Evolutionary conservation across 2,888 invertebrate species (phyloP).

Genomic region (Mesodorylaimus sp.): DNA sequence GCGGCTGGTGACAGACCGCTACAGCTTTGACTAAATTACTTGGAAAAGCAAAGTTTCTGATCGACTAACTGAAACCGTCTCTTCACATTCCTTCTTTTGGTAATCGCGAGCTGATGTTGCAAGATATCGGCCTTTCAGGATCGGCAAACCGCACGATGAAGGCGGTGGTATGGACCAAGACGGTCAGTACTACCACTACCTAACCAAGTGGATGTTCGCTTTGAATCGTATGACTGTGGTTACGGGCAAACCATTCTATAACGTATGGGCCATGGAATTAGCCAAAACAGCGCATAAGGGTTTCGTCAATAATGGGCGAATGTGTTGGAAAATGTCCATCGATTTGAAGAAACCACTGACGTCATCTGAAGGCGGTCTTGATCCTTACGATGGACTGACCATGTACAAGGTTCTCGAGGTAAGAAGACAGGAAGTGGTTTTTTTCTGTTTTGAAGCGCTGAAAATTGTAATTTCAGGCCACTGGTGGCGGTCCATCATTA

Average conservation of each 20-base stretch:
- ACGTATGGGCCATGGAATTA: constrained; percentile 14
- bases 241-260: constrained; percentile 12
- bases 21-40: too few species aligned
- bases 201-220: constrained; percentile 18
- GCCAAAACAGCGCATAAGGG: constrained; percentile 12
- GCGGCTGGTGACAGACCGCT: too few species aligned
- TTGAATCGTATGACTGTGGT: constrained; percentile 13
- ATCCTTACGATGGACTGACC: constrained; percentile 15
- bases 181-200: constrained; percentile 17
- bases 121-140: background rate
- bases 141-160: constrained; percentile 10
- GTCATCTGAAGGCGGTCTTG: constrained; percentile 13
- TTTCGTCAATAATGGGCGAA: constrained; percentile 12
- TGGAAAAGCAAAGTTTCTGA: too few species aligned
- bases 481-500: constrained; percentile 9
- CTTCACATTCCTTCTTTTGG: too few species aligned
- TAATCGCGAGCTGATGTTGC: background rate
- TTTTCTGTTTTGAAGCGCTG: background rate
- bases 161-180: constrained; percentile 4
- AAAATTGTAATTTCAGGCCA: background rate
- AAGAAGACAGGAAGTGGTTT: background rate
- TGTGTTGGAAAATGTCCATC: constrained; percentile 16
- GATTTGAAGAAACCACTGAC: constrained; percentile 13
- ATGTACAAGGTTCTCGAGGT: constrained; percentile 13
- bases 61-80: too few species aligned